Evolutionary conservation across 92 coral and sea anemone species (phyloP), one percentile per base, ranked within the genome.

Genomic region (Hydrozoanthus gracilis): DNA sequence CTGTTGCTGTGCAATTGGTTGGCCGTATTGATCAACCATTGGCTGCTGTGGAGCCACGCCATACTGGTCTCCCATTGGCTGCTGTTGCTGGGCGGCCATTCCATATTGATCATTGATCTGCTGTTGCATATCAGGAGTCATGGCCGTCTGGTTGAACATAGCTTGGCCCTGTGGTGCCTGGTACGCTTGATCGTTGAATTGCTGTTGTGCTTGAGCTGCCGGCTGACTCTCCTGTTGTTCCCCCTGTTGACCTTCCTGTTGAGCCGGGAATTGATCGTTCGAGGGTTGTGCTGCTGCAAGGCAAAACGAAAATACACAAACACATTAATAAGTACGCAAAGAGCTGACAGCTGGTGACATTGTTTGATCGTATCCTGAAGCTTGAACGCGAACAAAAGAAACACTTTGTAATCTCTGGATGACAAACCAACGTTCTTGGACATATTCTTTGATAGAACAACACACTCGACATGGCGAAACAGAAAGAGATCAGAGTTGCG

Each of bases 41-140:
- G 85, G 85, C 74, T 80, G 85, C 85, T 80, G 85, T 7, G 85
- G 75, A 66, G 74, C 49, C 85, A 67, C 85, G 61, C 74, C 85
- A 39, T 80, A 80, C 7, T 66, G 85, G 7, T 80, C 56, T 6
- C 12, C 51, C 61, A 80, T 66, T 49, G 5, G 85, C 74, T 80
- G 85, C 44, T 80, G 85, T 67, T 80, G 85, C 73, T 80, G 85
- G 49, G 85, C 74, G 64, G 74, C 74, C 58, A 65, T 60, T 46
- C 74, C 74, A 51, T 64, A 80, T n/a, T 80, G 85, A 49, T 80
- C 85, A 44, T 80, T 80, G 12, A 80, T 17, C 18, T 65, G 85
- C 20, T 80, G 85, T 45, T 80, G 85, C 17, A 80, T 70, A 4
- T 80, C 85, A 44, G 85, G 85, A 18, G 85, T 35, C 75, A 65